These are phyloP conservation scores for Melopsittacus undulatus DNA, from an alignment of 2,797 vertebrate species.

Conservation along the genomic window DNA sequence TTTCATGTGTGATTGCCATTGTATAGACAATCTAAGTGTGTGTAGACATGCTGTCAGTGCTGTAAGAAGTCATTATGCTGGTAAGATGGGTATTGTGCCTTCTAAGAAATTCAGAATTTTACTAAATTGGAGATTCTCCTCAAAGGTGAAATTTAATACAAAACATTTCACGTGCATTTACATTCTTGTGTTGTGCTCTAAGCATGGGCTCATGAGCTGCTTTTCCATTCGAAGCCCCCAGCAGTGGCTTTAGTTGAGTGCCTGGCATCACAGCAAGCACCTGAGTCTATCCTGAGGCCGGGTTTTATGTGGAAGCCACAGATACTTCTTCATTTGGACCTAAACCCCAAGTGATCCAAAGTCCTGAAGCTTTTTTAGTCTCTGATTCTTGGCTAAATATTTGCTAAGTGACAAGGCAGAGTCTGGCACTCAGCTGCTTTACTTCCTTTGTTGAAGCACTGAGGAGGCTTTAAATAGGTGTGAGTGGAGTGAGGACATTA, in stretches of 20 bases:
- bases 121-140: background rate
- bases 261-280: background rate
- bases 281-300: background rate
- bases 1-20: background rate
- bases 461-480: background rate
- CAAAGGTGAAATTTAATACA: background rate
- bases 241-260: background rate
- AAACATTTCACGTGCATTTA: background rate
- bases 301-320: background rate
- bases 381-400: background rate
- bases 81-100: background rate
- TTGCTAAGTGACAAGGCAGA: background rate
- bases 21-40: background rate
- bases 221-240: background rate
- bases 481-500: background rate
- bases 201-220: accelerated
- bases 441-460: background rate
- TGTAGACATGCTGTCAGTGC: accelerated
- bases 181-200: background rate
- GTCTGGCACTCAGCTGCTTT: background rate
- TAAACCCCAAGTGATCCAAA: background rate
- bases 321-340: background rate
- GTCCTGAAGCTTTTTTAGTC: background rate
- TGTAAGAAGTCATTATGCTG: background rate
- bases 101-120: background rate